Conservation (phyloP, 64 coral and sea anemone genomes). For the Cladopsammia gracilis region DNA sequence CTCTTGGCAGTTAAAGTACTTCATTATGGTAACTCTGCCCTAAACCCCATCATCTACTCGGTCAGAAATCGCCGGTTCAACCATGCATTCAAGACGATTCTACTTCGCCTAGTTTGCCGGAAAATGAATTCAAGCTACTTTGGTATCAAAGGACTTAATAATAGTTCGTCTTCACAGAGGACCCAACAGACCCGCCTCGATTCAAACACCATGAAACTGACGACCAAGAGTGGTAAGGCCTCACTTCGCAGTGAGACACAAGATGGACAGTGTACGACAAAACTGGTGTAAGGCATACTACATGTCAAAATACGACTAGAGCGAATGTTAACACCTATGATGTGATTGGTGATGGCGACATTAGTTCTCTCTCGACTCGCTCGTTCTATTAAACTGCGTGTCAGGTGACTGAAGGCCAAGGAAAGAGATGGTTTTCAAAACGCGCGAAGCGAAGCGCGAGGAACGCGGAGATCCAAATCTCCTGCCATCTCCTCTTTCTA, state of each 20-base stretch:
- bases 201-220: background rate
- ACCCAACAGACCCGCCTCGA: background rate
- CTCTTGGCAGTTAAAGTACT: slow-evolving; percentile 86
- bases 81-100: slow-evolving; percentile 72
- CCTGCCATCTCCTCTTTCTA: too few relatives aligned
- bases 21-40: slow-evolving; percentile 87
- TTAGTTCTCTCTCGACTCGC: too few relatives aligned
- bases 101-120: slow-evolving; percentile 37
- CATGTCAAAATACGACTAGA: background rate
- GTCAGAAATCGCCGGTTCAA: slow-evolving; percentile 84
- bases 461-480: too few relatives aligned
- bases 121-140: slow-evolving; percentile 11
- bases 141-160: background rate
- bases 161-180: background rate
- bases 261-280: background rate
- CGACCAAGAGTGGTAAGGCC: background rate
- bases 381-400: too few relatives aligned
- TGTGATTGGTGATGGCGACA: too few relatives aligned
- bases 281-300: background rate
- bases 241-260: background rate
- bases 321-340: too few relatives aligned
- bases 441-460: too few relatives aligned
- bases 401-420: too few relatives aligned
- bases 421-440: too few relatives aligned
- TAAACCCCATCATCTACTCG: slow-evolving; percentile 86